Percentiles rank a stretch among this genome's conserved stretches.
Evolutionary conservation across 2,797 vertebrate species (phyloP).

Genomic region (Cynopterus sphinx): DNA sequence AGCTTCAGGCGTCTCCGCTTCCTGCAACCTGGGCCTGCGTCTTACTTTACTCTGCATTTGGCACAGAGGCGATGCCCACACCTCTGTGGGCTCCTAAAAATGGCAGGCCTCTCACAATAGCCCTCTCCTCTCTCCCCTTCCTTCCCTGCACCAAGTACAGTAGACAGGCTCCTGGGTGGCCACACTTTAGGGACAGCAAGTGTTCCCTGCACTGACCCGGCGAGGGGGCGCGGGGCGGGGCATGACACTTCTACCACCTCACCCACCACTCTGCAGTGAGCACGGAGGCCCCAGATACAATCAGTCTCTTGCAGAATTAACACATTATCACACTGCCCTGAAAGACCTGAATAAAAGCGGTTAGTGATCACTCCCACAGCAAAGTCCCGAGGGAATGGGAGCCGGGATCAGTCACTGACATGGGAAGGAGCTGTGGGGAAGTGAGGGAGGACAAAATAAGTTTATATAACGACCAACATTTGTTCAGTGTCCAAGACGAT

Average conservation of each 20-base stretch:
- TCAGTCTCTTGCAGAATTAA: neutral
- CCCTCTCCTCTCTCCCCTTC: neutral
- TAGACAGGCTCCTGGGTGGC: neutral
- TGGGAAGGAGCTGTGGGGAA: neutral
- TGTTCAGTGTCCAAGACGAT: neutral
- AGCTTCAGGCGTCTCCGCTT: neutral
- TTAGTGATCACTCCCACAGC: neutral
- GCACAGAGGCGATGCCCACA: neutral
- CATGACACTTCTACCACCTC: neutral
- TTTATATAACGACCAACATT: accelerated
- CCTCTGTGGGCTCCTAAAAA: neutral
- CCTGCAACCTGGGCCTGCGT: accelerated
- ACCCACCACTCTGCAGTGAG: neutral
- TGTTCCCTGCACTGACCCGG: accelerated
- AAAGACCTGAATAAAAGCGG: neutral
- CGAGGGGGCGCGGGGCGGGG: neutral
- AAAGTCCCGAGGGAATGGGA: neutral
- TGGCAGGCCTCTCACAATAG: accelerated
- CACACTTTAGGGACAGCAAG: neutral
- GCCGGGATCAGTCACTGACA: neutral
- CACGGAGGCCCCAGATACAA: neutral
- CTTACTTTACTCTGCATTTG: neutral
- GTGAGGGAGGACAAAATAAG: neutral
- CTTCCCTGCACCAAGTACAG: neutral
- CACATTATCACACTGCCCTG: neutral